Base-by-base conservation (phyloP, 2,888 invertebrate genomes). In the Hypomecis atomaria region DNA sequence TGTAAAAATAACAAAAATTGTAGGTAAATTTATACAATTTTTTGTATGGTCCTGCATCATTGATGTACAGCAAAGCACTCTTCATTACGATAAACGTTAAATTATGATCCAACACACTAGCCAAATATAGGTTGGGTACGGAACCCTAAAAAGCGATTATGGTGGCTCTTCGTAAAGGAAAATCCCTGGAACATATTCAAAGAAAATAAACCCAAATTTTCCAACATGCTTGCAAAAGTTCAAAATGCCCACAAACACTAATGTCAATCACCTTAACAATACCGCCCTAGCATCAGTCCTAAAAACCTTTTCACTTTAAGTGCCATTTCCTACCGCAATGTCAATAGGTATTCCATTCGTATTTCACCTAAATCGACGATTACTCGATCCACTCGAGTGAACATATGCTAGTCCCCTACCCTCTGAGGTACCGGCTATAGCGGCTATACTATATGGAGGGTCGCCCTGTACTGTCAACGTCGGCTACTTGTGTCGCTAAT, bases 301-400 rank as follows among this genome's bases (percentile, higher is more conserved):
- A 23, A 54, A 59, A 55, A 34, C 64, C 52, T 57, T 60, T 65
- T 38, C 47, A 42, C 23, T 38, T 1, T 11, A 59, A 60, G 60
- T 33, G 52, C 57, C 43, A 53, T 53, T 57, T 49, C 57, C 48
- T 38, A 44, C 60, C 56, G 54, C 59, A 59, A 64, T 57, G 43
- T 56, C 60, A 38, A 57, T 56, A 65, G 57, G 65, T 65, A 61
- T 65, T 62, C 55, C 58, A 65, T 67, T 62, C 55, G 59, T 67
- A 67, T 70, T 69, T 70, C 69, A 70, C 59, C 59, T 67, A 63
- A 70, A 66, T 69, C 61, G 64, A 61, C 64, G 66, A 67, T 65
- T 65, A 56, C 59, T 47, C 53, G 65, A 66, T 61, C 64, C 55
- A 61, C 62, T 59, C 50, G 59, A 49, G 53, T 65, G 66, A 70